A percentile compares a stretch with the other conserved stretches of the same genome.
phyloP scores from a whole-genome alignment of 2,888 invertebrate species.

The Pachydiplax longipennis region DNA sequence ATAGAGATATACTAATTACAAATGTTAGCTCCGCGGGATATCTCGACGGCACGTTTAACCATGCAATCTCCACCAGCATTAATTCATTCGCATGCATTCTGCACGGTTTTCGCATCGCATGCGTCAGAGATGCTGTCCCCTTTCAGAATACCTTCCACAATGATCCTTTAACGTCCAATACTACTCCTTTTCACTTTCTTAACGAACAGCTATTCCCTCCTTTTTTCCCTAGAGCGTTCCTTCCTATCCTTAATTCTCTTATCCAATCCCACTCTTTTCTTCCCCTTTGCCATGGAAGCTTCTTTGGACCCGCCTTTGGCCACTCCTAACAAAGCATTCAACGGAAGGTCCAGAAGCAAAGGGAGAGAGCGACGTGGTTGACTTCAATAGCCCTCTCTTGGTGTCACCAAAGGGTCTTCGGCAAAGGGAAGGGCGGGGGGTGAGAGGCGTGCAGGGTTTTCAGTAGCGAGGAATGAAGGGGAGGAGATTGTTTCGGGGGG shows the following conservation, averaged over 20 bases:
- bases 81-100: not conserved
- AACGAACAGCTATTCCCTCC: conserved; percentile 36
- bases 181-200: conserved; percentile 22
- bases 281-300: not conserved
- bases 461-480: not conserved
- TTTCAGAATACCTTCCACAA: not conserved
- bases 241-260: not conserved
- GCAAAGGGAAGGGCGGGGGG: not conserved
- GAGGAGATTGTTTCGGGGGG: not conserved
- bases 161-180: not conserved
- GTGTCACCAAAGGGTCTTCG: not conserved
- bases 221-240: not conserved
- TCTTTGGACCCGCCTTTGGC: not conserved
- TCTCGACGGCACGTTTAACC: no score
- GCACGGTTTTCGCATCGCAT: not conserved
- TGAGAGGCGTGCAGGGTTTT: not conserved
- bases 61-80: not conserved
- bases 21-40: no score
- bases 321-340: conserved; percentile 42
- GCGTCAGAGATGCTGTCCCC: not conserved
- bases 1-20: no score
- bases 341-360: conserved; percentile 23
- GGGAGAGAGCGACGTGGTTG: conserved; percentile 3
- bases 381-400: conserved; percentile 19
- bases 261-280: not conserved